phyloP scores from a whole-genome alignment of 2,888 invertebrate species.

The Polia nebulosa region DNA sequence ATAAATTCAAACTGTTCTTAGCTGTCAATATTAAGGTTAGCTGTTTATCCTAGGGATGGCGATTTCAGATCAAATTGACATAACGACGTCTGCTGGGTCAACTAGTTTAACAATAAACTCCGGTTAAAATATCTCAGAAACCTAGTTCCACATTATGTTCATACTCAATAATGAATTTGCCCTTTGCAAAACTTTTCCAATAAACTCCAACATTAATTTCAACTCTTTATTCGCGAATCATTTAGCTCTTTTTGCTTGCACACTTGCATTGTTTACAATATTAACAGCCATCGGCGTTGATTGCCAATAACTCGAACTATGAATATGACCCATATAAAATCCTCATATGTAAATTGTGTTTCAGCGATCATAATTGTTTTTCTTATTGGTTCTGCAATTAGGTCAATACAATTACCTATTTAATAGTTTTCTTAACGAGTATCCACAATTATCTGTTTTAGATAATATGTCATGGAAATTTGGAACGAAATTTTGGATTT shows the following conservation, averaged over 20 bases:
- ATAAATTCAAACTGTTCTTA: too few relatives aligned
- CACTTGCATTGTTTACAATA: slow-evolving; percentile 55
- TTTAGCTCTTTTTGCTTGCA: slow-evolving; percentile 42
- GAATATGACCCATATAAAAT: slow-evolving; percentile 58
- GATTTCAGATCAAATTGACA: too few relatives aligned
- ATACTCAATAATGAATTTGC: slow-evolving; percentile 9
- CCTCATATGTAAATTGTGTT: slow-evolving; percentile 40
- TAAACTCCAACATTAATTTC: slow-evolving; percentile 33
- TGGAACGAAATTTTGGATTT: not conserved
- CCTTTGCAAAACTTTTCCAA: slow-evolving; percentile 8
- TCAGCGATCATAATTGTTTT: slow-evolving; percentile 24
- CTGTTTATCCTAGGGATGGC: too few relatives aligned
- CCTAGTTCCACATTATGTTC: not conserved
- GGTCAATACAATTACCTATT: slow-evolving; percentile 25
- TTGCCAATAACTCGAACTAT: slow-evolving; percentile 60
- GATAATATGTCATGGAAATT: not conserved
- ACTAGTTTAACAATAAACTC: too few relatives aligned
- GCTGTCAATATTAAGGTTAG: too few relatives aligned
- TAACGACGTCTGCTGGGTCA: too few relatives aligned
- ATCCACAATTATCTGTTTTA: not conserved
- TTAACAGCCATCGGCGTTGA: slow-evolving; percentile 50
- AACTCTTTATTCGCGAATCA: slow-evolving; percentile 39
- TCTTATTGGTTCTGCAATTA: slow-evolving; percentile 28
- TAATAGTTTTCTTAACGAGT: not conserved
- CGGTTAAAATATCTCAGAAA: too few relatives aligned